Conservation (phyloP, 2,888 invertebrate genomes). For the Cheilosia pagana region DNA sequence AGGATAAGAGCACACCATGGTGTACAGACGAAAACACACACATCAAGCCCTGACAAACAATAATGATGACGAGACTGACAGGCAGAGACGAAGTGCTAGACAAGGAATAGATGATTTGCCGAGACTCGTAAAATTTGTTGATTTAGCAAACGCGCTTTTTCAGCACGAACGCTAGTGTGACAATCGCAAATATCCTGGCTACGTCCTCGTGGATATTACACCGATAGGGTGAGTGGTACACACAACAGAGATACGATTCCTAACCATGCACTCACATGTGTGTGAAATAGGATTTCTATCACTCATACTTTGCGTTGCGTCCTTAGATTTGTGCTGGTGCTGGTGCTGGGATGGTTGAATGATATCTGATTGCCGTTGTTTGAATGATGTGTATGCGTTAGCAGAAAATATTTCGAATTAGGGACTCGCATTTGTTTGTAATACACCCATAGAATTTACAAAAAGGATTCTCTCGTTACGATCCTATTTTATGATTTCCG, state of each 20-base stretch:
- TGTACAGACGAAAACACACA: neutral
- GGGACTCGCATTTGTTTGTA: constrained; percentile 68
- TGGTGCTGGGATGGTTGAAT: constrained; percentile 51
- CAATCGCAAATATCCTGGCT: constrained; percentile 63
- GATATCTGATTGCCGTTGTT: constrained; percentile 73
- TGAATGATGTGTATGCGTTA: constrained; percentile 69
- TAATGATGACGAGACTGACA: constrained; percentile 6
- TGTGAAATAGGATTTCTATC: constrained; percentile 43
- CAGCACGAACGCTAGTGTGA: constrained; percentile 61
- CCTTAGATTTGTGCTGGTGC: constrained; percentile 26
- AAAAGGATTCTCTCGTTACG: constrained; percentile 59
- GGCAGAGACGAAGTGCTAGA: constrained; percentile 50
- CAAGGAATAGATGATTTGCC: constrained; percentile 65
- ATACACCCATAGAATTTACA: constrained; percentile 67
- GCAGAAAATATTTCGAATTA: constrained; percentile 69
- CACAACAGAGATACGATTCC: constrained; percentile 12
- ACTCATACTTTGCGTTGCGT: constrained; percentile 48
- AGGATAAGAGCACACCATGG: constrained; percentile 42
- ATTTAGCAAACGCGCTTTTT: constrained; percentile 72
- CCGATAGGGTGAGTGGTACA: neutral
- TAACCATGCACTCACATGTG: constrained; percentile 29
- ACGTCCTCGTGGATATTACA: neutral
- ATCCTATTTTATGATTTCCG: constrained; percentile 50
- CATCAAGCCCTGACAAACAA: constrained; percentile 16
- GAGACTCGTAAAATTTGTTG: constrained; percentile 70